Conservation (phyloP, 2,113 vertebrate species). For the Myrmecophaga tridactyla region DNA sequence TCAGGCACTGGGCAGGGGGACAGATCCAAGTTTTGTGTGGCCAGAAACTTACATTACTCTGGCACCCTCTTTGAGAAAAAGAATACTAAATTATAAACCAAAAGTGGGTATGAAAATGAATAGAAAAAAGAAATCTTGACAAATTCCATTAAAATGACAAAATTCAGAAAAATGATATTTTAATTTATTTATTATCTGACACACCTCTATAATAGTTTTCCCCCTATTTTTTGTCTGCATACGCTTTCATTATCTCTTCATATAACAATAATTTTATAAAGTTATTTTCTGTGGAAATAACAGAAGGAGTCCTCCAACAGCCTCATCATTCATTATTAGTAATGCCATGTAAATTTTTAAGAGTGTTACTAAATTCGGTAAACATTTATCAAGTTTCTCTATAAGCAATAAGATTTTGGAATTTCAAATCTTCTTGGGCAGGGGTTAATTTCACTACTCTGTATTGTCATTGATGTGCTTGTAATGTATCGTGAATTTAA, state of each 20-base stretch:
- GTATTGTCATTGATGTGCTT: not conserved
- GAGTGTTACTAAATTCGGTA: not conserved
- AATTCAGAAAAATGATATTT: not conserved
- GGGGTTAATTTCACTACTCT: not conserved
- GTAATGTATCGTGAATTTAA: not conserved
- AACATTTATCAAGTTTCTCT: not conserved
- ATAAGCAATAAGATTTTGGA: not conserved
- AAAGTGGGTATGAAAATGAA: not conserved
- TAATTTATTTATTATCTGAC: conserved; percentile 3
- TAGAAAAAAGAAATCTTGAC: conserved; percentile 31
- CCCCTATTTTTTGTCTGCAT: not conserved
- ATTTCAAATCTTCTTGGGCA: not conserved
- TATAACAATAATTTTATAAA: not conserved
- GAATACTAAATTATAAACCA: not conserved
- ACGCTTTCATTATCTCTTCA: not conserved
- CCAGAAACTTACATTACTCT: not conserved
- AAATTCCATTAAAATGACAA: conserved; percentile 5
- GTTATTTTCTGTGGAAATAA: conserved; percentile 12
- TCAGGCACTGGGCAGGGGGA: not conserved
- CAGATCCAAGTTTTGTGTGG: not conserved
- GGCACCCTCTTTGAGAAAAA: not conserved
- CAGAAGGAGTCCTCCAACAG: not conserved
- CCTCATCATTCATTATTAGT: not conserved
- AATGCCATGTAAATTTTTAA: not conserved
- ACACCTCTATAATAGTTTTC: not conserved